Base-by-base conservation (phyloP, 2,797 vertebrate species). In the Mus spretus region DNA sequence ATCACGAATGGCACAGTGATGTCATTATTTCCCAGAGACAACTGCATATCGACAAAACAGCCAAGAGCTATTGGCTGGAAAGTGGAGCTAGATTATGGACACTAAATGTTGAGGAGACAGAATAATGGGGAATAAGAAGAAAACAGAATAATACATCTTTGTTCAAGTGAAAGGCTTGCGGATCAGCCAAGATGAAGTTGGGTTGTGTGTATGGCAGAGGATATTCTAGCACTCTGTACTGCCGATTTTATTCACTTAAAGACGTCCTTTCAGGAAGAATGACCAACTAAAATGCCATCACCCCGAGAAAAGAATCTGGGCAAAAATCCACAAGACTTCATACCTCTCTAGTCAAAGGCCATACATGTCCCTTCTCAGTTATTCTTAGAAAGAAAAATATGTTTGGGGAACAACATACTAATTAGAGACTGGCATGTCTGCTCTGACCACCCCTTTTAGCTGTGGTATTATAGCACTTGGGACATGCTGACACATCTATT, bases 351-450 rank as follows among this genome's bases (percentile, higher is more conserved):
- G 65, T 83, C 94, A 77, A 91, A 96, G 92, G 57, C 93, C 82
- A 85, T 84, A 34, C 95, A 89, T 78, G 28, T 55, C 26, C 61
- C 24, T 87, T 93, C 57, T 96, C 79, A 31, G 80, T 90, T 97
- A 97, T 97, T 96, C 95, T 97, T 94, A 93, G 89, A 92, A 94
- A 89, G 70, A 93, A 92, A 97, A 95, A 93, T 57, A 82, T 47
- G 22, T 91, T 95, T 93, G 65, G 44, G 28, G 80, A 94, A 87
- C n/a, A 61, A 28, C 53, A 72, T 75, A 28, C 28, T 93, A 55
- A 89, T 95, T 94, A 89, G 63, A 61, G 80, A 34, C 40, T 50
- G 34, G 34, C 50, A 19, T 61, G 26, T 82, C 28, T 67, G 28
- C 67, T 89, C 74, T 28, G 26, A 83, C 47, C 15, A 83, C 20